A percentile compares a stretch with the other conserved stretches of the same genome.
These are phyloP conservation scores for Ectemnius lituratus DNA, from an alignment of 2,888 invertebrate genomes.

Conservation along the genomic window DNA sequence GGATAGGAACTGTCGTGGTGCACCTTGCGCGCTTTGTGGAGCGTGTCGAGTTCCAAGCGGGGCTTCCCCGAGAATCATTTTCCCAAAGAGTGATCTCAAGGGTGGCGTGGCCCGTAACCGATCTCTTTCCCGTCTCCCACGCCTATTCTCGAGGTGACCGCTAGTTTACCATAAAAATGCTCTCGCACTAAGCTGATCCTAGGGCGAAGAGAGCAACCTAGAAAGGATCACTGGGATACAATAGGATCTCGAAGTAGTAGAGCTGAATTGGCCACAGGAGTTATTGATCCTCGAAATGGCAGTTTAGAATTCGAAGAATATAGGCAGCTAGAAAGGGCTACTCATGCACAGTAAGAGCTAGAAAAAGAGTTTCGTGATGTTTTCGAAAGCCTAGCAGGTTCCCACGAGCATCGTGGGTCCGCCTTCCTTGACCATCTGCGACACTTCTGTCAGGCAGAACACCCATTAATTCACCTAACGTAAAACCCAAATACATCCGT, in stretches of 20 bases:
- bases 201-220: slow-evolving; percentile 46
- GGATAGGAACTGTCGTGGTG: not conserved
- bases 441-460: not conserved
- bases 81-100: slow-evolving; percentile 17
- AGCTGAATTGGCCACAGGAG: slow-evolving; percentile 64
- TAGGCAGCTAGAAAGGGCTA: slow-evolving; percentile 52
- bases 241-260: slow-evolving; percentile 55
- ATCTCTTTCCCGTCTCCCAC: slow-evolving; percentile 73
- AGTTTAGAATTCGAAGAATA: slow-evolving; percentile 59
- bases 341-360: slow-evolving; percentile 43
- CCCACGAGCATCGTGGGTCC: slow-evolving; percentile 63
- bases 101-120: slow-evolving; percentile 56
- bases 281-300: slow-evolving; percentile 71
- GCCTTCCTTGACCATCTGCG: slow-evolving; percentile 3
- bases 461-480: not conserved
- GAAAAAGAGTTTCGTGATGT: slow-evolving; percentile 42
- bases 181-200: slow-evolving; percentile 58
- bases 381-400: slow-evolving; percentile 58
- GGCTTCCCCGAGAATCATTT: not conserved
- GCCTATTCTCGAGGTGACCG: slow-evolving; percentile 72
- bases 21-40: slow-evolving; percentile 3
- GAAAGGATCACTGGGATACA: slow-evolving; percentile 41
- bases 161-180: slow-evolving; percentile 70
- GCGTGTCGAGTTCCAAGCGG: slow-evolving; percentile 4
- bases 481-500: not conserved